A percentile compares a stretch with the other conserved stretches of the same genome.
These are phyloP conservation scores for Electrophaes corylata DNA, from an alignment of 2,888 invertebrate species.

Conservation along the genomic window DNA sequence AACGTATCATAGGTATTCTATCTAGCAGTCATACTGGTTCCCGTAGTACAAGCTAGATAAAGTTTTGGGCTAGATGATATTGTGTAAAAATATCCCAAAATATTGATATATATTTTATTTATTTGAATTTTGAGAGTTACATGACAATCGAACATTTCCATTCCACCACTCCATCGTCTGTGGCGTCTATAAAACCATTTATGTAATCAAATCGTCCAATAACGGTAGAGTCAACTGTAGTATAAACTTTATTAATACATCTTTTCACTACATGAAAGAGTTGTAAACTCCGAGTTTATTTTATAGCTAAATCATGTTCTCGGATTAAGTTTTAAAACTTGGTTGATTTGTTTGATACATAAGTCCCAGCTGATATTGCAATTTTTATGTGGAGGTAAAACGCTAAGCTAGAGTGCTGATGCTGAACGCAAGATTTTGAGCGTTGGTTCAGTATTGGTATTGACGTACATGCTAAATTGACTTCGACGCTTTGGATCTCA, in stretches of 20 bases:
- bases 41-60: no score
- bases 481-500: constrained; percentile 19
- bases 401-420: background rate
- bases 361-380: constrained; percentile 1
- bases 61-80: no score
- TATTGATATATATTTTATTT: no score
- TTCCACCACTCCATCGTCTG: no score
- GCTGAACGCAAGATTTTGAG: constrained; percentile 1
- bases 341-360: constrained; percentile 16
- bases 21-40: no score
- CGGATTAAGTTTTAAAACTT: constrained; percentile 18
- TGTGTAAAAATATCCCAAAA: no score
- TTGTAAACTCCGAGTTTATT: background rate
- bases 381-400: constrained; percentile 16
- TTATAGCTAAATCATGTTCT: constrained; percentile 10
- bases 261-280: background rate
- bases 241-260: background rate
- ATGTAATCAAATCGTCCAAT: background rate
- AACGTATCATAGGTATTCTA: no score
- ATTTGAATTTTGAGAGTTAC: no score
- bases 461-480: constrained; percentile 18
- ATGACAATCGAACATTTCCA: no score
- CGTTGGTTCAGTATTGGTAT: constrained; percentile 23
- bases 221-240: background rate
- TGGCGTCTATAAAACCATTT: no score